A percentile compares a stretch with the other conserved stretches of the same genome.
Conservation (phyloP, 2,113 vertebrate species). For the Chaetops frenatus region DNA sequence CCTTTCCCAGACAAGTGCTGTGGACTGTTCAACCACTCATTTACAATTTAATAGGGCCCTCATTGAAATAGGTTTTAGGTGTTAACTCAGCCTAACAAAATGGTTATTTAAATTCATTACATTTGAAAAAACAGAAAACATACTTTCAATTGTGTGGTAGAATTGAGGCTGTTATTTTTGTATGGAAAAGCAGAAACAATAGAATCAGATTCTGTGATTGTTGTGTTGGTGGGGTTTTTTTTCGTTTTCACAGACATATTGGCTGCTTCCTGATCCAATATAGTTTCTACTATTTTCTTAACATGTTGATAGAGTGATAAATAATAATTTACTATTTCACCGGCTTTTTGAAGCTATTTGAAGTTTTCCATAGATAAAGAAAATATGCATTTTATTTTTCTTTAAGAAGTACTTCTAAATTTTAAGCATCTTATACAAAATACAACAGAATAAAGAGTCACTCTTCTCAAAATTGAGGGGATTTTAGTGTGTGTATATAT, state of each 20-base stretch:
- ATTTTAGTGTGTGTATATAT: neutral
- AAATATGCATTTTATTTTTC: neutral
- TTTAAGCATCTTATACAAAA: neutral
- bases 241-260: neutral
- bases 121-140: neutral
- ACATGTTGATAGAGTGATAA: neutral
- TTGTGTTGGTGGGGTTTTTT: neutral
- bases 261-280: neutral
- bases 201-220: neutral
- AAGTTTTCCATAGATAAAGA: neutral
- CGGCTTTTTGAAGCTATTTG: neutral
- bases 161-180: neutral
- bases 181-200: neutral
- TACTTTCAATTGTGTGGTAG: neutral
- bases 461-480: neutral
- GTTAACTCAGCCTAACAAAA: conserved; percentile 30
- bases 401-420: neutral
- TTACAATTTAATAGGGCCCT: conserved; percentile 46
- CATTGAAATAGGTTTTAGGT: conserved; percentile 24
- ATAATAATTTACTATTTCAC: neutral
- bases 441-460: neutral
- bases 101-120: conserved; percentile 45
- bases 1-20: conserved; percentile 16
- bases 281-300: neutral
- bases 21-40: conserved; percentile 2